Evolutionary conservation across 2,113 vertebrate species (phyloP).

Genomic region (Passer domesticus): DNA sequence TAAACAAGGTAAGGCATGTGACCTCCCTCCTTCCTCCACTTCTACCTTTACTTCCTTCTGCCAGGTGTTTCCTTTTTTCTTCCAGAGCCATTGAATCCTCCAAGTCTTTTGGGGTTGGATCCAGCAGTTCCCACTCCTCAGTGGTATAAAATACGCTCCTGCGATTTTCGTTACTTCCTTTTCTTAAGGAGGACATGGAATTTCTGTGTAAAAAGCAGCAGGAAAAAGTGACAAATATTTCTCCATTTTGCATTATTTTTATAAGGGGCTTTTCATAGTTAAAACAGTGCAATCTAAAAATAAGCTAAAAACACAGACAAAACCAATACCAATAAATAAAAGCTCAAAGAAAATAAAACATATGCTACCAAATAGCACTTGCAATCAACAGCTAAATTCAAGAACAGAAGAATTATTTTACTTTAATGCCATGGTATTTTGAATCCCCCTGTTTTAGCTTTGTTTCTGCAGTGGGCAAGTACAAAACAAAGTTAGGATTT

Average conservation of each 20-base stretch:
- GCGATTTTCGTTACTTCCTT: conserved; percentile 80
- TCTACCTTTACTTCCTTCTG: conserved; percentile 82
- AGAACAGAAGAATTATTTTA: background rate
- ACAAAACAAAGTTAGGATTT: background rate
- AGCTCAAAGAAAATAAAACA: background rate
- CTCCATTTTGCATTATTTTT: background rate
- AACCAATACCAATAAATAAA: background rate
- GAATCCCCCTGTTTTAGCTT: background rate
- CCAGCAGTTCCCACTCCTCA: conserved; percentile 96
- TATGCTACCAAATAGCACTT: background rate
- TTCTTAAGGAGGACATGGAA: conserved; percentile 90
- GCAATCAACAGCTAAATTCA: background rate
- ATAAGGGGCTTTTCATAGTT: background rate
- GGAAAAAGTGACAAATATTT: background rate
- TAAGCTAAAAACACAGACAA: background rate
- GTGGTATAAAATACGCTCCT: conserved; percentile 90
- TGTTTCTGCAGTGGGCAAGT: background rate
- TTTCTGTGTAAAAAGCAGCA: conserved; percentile 76
- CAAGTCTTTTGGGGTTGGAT: conserved; percentile 84
- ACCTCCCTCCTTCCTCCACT: background rate
- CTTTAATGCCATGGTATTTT: background rate
- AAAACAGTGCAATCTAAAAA: background rate
- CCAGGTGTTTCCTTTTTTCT: conserved; percentile 69
- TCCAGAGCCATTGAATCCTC: conserved; percentile 77
- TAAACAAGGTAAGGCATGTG: background rate